These are phyloP conservation scores for Campoplex nolae DNA, from an alignment of 2,888 invertebrate genomes.

Conservation along the genomic window DNA sequence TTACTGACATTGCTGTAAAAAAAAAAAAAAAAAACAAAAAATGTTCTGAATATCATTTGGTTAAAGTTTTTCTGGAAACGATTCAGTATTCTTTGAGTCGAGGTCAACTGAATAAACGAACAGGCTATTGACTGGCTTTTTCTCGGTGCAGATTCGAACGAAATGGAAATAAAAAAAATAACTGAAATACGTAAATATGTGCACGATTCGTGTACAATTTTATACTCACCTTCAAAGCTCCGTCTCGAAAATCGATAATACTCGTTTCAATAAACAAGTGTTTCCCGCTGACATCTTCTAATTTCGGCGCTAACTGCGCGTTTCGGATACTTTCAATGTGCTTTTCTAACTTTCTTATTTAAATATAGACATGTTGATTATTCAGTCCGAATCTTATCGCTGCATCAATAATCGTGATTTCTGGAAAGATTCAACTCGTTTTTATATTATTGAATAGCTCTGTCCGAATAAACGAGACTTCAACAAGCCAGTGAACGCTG, in stretches of 20 bases:
- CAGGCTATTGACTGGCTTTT: background rate
- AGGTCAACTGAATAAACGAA: background rate
- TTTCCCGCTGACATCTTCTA: conserved; percentile 16
- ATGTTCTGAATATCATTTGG: background rate
- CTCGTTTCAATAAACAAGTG: conserved; percentile 73
- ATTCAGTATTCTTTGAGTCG: background rate
- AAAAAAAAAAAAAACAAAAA: too few species aligned
- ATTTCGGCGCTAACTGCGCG: background rate
- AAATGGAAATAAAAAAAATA: background rate
- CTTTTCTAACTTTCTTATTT: background rate
- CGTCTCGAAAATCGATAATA: conserved; percentile 72
- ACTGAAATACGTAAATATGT: background rate
- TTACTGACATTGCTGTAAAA: too few species aligned
- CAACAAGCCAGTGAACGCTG: background rate
- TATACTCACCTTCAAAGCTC: background rate
- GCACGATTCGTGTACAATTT: background rate
- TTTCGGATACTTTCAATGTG: background rate
- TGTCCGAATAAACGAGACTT: background rate
- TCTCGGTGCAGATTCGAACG: background rate
- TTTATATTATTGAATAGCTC: background rate
- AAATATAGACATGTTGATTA: background rate
- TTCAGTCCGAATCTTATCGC: too few species aligned
- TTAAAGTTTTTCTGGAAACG: background rate
- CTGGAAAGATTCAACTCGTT: background rate
- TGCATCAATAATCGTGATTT: background rate